Evolutionary conservation across 2,888 invertebrate genomes (phyloP).

Genomic region (Heliconius erato): DNA sequence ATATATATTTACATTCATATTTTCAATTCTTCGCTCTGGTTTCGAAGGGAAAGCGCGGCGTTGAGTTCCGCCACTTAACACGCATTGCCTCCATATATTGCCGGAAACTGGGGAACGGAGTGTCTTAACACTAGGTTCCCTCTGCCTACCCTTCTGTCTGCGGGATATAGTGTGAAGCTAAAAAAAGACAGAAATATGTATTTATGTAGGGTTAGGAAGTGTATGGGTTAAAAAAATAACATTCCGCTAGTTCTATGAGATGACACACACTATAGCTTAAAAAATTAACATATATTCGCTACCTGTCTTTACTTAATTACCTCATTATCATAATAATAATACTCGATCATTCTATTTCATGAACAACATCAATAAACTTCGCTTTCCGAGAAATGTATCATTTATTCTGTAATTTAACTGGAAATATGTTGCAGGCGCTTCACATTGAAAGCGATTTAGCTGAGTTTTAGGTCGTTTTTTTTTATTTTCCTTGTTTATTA

Average conservation of each 20-base stretch:
- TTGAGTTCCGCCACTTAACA: too few species aligned
- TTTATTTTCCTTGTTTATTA: background rate
- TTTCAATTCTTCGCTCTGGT: too few species aligned
- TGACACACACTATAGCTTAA: background rate
- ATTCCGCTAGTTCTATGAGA: too few species aligned
- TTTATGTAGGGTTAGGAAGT: too few species aligned
- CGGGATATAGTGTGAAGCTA: background rate
- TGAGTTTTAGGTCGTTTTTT: background rate
- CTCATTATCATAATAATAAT: background rate
- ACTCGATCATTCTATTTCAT: conserved; percentile 20
- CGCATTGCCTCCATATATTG: too few species aligned
- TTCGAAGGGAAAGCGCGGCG: too few species aligned
- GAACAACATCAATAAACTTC: conserved; percentile 21
- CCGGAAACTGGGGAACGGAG: too few species aligned
- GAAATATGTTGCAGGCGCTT: conserved; percentile 5
- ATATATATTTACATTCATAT: too few species aligned
- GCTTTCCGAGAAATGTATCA: conserved; percentile 17
- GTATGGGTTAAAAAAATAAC: too few species aligned
- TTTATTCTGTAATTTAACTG: conserved; percentile 28
- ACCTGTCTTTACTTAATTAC: conserved; percentile 20
- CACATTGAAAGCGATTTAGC: background rate
- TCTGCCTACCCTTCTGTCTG: too few species aligned
- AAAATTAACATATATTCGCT: background rate
- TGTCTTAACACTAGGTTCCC: too few species aligned
- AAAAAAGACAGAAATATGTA: background rate